A percentile compares a stretch with the other conserved stretches of the same genome.
Conservation (phyloP, 2,888 invertebrate species). For the Dastarcus helophoroides region DNA sequence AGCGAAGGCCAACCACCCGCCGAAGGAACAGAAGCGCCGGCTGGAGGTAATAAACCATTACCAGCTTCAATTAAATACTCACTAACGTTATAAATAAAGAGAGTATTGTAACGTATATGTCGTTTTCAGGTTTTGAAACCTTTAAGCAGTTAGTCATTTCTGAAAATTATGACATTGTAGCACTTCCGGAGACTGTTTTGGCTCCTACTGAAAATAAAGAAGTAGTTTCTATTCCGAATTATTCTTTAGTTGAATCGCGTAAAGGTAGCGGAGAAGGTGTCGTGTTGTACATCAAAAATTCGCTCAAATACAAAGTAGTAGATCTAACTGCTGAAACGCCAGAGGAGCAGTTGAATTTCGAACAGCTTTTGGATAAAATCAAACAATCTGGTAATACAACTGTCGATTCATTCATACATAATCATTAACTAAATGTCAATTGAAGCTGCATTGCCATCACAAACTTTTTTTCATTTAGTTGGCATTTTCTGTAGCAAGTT, state of each 20-base stretch:
- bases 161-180: constrained; percentile 27
- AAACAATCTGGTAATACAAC: constrained; percentile 19
- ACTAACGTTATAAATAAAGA: no score
- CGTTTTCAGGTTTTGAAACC: constrained; percentile 23
- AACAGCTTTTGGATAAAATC: constrained; percentile 23
- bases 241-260: constrained; percentile 25
- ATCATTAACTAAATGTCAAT: no score
- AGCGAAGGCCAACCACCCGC: constrained; percentile 24
- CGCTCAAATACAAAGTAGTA: constrained; percentile 27
- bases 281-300: constrained; percentile 26
- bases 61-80: no score
- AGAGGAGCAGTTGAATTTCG: constrained; percentile 23
- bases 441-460: neutral
- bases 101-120: neutral
- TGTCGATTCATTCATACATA: neutral
- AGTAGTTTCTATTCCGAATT: constrained; percentile 25
- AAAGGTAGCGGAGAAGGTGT: constrained; percentile 26
- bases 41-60: no score
- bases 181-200: constrained; percentile 25
- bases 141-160: constrained; percentile 25
- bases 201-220: constrained; percentile 26
- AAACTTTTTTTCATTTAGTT: neutral
- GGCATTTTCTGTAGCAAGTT: no score
- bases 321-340: constrained; percentile 22
- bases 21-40: constrained; percentile 12